Evolutionary conservation across 1,140 invertebrate species (phyloP).

Genomic region (Drosophila sp.): DNA sequence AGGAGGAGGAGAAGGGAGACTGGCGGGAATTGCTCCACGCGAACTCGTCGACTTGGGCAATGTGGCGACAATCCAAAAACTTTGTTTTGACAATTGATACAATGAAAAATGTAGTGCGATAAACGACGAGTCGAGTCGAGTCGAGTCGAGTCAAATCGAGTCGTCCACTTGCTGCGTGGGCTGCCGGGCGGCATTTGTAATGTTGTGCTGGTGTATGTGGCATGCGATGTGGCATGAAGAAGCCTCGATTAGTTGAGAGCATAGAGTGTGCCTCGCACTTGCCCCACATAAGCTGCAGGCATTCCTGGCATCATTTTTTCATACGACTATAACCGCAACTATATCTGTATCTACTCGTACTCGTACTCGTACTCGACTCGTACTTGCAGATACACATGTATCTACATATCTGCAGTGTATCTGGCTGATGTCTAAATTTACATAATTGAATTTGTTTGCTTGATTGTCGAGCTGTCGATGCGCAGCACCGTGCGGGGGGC

Average conservation of each 20-base stretch:
- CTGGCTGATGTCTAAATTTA: constrained; percentile 79
- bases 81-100: constrained; percentile 83
- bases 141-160: no score
- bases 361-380: no score
- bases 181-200: constrained; percentile 15
- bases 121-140: constrained; percentile 26
- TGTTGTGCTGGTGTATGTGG: constrained; percentile 39
- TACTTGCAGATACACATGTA: background rate
- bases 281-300: constrained; percentile 57
- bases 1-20: background rate
- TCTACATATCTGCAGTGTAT: constrained; percentile 7
- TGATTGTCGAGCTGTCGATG: constrained; percentile 81
- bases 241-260: constrained; percentile 58
- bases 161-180: constrained; percentile 31
- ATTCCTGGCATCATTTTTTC: constrained; percentile 67
- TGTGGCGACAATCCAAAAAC: constrained; percentile 74
- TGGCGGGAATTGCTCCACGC: constrained; percentile 27
- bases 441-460: constrained; percentile 84
- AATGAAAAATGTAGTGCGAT: constrained; percentile 80
- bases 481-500: constrained; percentile 60
- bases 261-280: constrained; percentile 58
- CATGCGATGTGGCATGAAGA: no score
- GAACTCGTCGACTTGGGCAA: constrained; percentile 46
- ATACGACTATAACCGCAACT: constrained; percentile 26
- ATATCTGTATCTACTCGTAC: constrained; percentile 4